Evolutionary conservation across 1,140 invertebrate species (phyloP).

Genomic region (Adoxophyes honmai): DNA sequence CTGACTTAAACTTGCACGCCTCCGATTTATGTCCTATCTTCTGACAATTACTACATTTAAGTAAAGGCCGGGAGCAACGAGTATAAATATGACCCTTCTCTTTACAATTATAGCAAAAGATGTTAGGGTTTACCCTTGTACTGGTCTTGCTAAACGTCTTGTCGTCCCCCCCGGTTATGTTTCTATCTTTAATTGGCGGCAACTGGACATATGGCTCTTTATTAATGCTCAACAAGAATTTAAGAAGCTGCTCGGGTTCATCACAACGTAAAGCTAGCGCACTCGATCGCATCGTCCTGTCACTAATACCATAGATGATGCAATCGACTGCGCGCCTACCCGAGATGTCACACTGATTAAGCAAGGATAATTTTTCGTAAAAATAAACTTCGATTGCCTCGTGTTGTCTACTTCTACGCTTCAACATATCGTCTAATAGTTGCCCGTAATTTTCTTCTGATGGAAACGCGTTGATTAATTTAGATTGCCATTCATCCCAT

Average conservation of each 20-base stretch:
- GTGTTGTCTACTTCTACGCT: background rate
- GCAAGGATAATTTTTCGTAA: conserved; percentile 9
- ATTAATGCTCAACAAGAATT: conserved; percentile 18
- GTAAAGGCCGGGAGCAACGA: conserved; percentile 19
- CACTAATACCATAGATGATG: conserved; percentile 18
- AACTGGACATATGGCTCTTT: background rate
- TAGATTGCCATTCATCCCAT: conserved; percentile 21
- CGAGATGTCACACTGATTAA: conserved; percentile 5
- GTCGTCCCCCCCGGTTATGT: background rate
- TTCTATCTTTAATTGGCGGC: background rate
- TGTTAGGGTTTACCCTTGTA: background rate
- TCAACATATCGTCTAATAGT: conserved; percentile 15
- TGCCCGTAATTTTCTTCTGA: conserved; percentile 21
- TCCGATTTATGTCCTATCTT: conserved; percentile 20
- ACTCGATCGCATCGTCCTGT: conserved; percentile 17
- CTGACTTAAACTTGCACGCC: background rate
- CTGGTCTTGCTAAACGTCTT: background rate
- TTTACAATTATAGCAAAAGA: conserved; percentile 24
- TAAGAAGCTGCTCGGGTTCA: conserved; percentile 14
- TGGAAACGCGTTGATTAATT: conserved; percentile 14
- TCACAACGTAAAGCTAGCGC: conserved; percentile 11
- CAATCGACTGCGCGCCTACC: conserved; percentile 17
- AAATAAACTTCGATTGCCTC: conserved; percentile 13
- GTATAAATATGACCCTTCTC: conserved; percentile 22
- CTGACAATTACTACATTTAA: conserved; percentile 19